Conservation (phyloP, 1,140 invertebrate genomes). For the Trachymyrmex septentrionalis region DNA sequence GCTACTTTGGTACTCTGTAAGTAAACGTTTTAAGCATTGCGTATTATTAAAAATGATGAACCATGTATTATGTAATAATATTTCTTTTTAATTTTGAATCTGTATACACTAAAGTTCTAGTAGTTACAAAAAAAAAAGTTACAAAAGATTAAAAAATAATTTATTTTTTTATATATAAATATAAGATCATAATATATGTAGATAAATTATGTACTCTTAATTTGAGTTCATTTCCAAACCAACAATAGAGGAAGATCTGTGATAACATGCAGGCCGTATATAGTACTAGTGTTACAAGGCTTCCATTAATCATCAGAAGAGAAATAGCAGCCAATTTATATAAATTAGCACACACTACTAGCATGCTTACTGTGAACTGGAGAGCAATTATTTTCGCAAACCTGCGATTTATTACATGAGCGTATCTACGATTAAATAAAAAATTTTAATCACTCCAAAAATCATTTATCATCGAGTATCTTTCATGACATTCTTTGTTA, state of each 20-base stretch:
- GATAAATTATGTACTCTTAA: constrained; percentile 79
- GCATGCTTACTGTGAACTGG: constrained; percentile 68
- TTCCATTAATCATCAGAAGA: constrained; percentile 81
- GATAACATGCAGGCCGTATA: constrained; percentile 54
- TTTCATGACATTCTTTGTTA: neutral
- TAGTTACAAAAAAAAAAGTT: constrained; percentile 22
- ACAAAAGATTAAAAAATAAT: neutral
- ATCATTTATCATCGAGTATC: neutral
- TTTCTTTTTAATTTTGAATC: neutral
- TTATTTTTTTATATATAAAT: neutral
- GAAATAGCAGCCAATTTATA: constrained; percentile 57
- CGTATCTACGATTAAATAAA: constrained; percentile 50
- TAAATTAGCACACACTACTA: constrained; percentile 66
- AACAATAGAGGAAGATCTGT: constrained; percentile 86
- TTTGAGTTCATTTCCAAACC: constrained; percentile 87
- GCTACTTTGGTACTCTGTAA: constrained; percentile 53
- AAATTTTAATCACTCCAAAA: neutral
- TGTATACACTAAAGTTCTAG: neutral
- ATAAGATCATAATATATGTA: neutral
- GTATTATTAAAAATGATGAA: too few species aligned
- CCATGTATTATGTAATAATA: neutral
- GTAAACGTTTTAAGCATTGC: neutral
- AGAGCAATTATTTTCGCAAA: constrained; percentile 66
- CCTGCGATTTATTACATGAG: constrained; percentile 22
- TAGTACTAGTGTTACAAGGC: constrained; percentile 33